phyloP scores from a whole-genome alignment of 2,113 vertebrate species.

The Callorhinus ursinus region DNA sequence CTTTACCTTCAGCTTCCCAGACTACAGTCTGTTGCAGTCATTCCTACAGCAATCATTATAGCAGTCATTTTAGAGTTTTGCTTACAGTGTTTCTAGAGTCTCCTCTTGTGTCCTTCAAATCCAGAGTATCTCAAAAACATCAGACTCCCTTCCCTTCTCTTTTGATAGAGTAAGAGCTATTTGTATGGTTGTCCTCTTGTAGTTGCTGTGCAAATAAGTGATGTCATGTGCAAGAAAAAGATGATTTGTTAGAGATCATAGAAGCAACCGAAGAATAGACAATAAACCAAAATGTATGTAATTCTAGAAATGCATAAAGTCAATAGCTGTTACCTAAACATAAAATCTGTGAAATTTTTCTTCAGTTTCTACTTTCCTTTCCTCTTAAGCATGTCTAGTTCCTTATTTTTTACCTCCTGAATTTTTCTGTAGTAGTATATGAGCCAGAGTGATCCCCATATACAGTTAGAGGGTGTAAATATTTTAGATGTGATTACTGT shows the following conservation, averaged over 20 bases:
- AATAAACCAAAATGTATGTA: background rate
- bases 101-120: constrained; percentile 1
- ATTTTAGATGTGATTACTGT: background rate
- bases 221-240: background rate
- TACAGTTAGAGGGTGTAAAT: background rate
- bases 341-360: background rate
- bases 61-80: background rate
- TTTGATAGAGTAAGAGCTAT: background rate
- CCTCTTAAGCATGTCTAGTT: background rate
- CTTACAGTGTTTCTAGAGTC: background rate
- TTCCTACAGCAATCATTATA: background rate
- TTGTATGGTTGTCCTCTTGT: background rate
- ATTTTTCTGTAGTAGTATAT: constrained; percentile 19
- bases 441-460: background rate
- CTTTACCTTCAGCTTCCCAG: background rate
- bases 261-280: background rate
- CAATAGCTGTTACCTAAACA: background rate
- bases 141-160: background rate
- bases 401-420: background rate
- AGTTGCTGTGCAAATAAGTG: background rate
- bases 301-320: background rate
- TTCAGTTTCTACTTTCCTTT: background rate
- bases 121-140: background rate
- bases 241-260: constrained; percentile 15
- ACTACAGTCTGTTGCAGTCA: background rate